phyloP scores from a whole-genome alignment of 2,888 invertebrate species.

The Gerris lacustris region DNA sequence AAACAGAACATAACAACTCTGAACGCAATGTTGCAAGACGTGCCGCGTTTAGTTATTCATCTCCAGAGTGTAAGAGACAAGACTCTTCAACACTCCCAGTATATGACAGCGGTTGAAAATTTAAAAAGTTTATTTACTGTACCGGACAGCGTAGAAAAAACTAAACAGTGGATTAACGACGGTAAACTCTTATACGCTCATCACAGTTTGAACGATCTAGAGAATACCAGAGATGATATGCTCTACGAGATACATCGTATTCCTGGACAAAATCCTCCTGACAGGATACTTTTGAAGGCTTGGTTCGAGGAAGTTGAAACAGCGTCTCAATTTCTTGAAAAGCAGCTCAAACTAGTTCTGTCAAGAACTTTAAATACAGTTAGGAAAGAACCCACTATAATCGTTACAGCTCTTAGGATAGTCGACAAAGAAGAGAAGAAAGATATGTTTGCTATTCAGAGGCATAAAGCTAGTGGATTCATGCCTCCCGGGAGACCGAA shows the following conservation, averaged over 20 bases:
- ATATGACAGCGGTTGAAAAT: slow-evolving; percentile 96
- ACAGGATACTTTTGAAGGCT: slow-evolving; percentile 82
- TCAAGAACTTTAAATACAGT: slow-evolving; percentile 87
- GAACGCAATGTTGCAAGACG: slow-evolving; percentile 56
- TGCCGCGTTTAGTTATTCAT: slow-evolving; percentile 67
- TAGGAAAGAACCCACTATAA: slow-evolving; percentile 83
- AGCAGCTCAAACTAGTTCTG: slow-evolving; percentile 80
- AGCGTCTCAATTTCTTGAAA: slow-evolving; percentile 75
- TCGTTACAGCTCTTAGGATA: slow-evolving; percentile 89
- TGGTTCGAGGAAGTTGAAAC: slow-evolving; percentile 93
- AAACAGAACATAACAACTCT: slow-evolving; percentile 54
- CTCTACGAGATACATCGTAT: slow-evolving; percentile 86
- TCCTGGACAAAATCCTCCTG: slow-evolving; percentile 78
- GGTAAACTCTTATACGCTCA: slow-evolving; percentile 91
- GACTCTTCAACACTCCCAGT: slow-evolving; percentile 88
- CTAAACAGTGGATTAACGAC: slow-evolving; percentile 85
- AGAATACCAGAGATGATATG: slow-evolving; percentile 91
- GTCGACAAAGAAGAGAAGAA: slow-evolving; percentile 94
- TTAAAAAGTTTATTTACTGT: slow-evolving; percentile 96
- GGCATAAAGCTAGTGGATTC: slow-evolving; percentile 30
- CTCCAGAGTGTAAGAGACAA: slow-evolving; percentile 80
- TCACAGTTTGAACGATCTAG: slow-evolving; percentile 88
- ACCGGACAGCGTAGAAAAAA: slow-evolving; percentile 88
- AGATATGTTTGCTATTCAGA: slow-evolving; percentile 69
- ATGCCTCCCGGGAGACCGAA: slow-evolving; percentile 85